Conservation (phyloP, 2,113 vertebrate species). For the Bombycilla garrulus region DNA sequence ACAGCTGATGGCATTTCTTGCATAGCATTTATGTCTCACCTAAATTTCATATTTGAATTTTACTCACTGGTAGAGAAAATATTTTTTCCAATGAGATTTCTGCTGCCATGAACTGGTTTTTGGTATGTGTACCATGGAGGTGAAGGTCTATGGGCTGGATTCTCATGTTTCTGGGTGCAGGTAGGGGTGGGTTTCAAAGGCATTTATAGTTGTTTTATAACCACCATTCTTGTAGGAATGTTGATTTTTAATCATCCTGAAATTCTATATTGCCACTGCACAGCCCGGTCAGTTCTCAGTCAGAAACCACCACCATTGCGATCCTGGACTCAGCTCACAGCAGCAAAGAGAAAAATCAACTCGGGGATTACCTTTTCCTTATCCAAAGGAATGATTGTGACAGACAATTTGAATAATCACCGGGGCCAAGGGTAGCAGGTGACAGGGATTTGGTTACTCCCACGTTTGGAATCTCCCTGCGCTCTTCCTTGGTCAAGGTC, state of each 20-base stretch:
- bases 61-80: neutral
- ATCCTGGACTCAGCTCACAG: neutral
- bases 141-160: neutral
- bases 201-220: neutral
- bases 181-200: neutral
- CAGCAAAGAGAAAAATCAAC: neutral
- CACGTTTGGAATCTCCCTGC: neutral
- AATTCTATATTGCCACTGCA: neutral
- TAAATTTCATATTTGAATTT: neutral
- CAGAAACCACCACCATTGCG: neutral
- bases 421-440: neutral
- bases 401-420: neutral
- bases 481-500: rapidly evolving
- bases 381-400: neutral
- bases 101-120: neutral
- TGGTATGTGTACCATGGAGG: rapidly evolving
- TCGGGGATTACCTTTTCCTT: neutral
- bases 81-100: neutral
- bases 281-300: rapidly evolving
- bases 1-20: neutral
- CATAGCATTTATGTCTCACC: neutral
- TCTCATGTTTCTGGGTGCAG: neutral
- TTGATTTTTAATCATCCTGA: neutral
- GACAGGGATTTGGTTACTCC: neutral
- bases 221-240: neutral